Conservation (phyloP, 2,888 invertebrate genomes). For the Pimpla rufipes region DNA sequence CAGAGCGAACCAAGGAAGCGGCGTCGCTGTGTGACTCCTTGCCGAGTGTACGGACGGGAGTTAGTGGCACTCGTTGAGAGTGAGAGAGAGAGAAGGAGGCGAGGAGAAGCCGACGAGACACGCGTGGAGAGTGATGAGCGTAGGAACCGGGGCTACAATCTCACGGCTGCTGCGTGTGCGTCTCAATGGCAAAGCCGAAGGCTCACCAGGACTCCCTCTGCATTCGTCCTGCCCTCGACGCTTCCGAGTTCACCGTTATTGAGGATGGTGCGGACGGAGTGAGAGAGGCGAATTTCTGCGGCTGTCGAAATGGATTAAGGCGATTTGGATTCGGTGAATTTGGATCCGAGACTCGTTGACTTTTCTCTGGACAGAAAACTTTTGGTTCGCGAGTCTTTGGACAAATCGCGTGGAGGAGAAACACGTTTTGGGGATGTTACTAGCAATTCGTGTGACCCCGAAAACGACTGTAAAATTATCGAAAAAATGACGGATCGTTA, state of each 20-base stretch:
- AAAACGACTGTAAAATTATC: too few species aligned
- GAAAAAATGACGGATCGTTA: too few species aligned
- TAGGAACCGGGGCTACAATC: slow-evolving; percentile 39
- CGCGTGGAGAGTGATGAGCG: slow-evolving; percentile 51
- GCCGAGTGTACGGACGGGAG: slow-evolving; percentile 21
- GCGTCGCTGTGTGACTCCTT: slow-evolving; percentile 12
- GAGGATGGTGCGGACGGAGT: too few species aligned
- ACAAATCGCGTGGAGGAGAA: too few species aligned
- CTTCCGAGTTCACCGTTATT: slow-evolving; percentile 13
- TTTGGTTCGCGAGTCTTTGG: neutral
- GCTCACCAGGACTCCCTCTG: neutral
- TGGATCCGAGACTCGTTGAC: slow-evolving; percentile 33
- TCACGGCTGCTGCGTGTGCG: slow-evolving; percentile 11
- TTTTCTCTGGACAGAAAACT: neutral
- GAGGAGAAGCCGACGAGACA: slow-evolving; percentile 28
- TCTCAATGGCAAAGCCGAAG: slow-evolving; percentile 13
- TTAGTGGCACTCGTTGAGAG: slow-evolving; percentile 8
- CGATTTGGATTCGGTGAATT: slow-evolving; percentile 43
- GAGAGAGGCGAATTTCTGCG: neutral
- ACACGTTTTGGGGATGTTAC: too few species aligned
- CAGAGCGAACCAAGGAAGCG: slow-evolving; percentile 19
- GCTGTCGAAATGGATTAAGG: slow-evolving; percentile 39
- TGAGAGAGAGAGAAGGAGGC: neutral
- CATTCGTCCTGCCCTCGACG: neutral
- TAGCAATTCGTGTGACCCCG: too few species aligned